phyloP scores from a whole-genome alignment of 1,140 invertebrate genomes.

The Drosophila ohnishii region DNA sequence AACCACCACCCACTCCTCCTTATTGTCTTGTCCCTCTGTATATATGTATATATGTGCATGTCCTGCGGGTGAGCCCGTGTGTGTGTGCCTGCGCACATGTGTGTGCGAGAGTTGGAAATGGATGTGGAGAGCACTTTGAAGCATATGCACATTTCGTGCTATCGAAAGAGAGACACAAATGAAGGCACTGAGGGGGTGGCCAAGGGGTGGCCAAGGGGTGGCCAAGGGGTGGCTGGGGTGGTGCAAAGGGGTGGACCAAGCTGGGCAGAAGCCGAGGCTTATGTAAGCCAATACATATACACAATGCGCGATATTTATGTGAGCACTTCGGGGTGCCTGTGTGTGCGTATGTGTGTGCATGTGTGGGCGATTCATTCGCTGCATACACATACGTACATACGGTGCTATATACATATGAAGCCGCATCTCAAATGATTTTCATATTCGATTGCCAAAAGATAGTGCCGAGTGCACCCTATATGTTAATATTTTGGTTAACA shows the following conservation, averaged over 20 bases:
- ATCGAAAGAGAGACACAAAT: conserved; percentile 57
- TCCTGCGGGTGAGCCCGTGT: conserved; percentile 51
- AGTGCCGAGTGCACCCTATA: background rate
- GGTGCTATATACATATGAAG: conserved; percentile 8
- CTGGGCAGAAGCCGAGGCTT: conserved; percentile 68
- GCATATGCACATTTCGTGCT: conserved; percentile 79
- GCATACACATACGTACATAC: conserved; percentile 6
- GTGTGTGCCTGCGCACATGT: conserved; percentile 37
- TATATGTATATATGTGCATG: conserved; percentile 24
- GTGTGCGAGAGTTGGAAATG: conserved; percentile 42
- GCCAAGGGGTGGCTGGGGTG: conserved; percentile 11
- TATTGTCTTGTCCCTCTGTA: conserved; percentile 54
- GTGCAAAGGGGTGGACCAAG: conserved; percentile 31
- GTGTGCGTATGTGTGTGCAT: conserved; percentile 8
- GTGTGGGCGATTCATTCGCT: conserved; percentile 39
- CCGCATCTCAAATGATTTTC: conserved; percentile 14
- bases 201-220: conserved; percentile 12
- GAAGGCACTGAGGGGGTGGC: conserved; percentile 8
- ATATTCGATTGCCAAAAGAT: conserved; percentile 36
- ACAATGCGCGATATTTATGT: conserved; percentile 75
- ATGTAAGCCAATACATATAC: conserved; percentile 79
- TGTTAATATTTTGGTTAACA: background rate
- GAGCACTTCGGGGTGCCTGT: conserved; percentile 24
- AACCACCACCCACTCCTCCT: conserved; percentile 41
- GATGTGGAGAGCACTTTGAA: conserved; percentile 70